Base-by-base conservation (phyloP, 1,140 invertebrate genomes). In the Sminthurinus signatus region DNA sequence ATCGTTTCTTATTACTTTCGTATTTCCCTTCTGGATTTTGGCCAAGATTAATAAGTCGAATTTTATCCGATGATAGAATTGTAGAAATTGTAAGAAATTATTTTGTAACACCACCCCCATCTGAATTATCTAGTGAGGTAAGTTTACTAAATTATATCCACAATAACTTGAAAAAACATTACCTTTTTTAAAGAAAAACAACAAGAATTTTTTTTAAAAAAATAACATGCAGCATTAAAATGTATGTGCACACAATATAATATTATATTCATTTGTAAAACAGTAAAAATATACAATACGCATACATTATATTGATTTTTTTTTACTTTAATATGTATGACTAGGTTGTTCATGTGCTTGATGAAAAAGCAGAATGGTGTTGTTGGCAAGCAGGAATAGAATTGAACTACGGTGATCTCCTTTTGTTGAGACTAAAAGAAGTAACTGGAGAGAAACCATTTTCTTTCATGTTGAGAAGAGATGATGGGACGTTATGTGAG, bases 21-120 rank as follows among this genome's bases (percentile, higher is more conserved):
- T 99, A 98, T 77, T 92, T 98, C 75, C 96, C 96, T 0, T 91
- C 90, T 69, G 96, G 96, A 0, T 99, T 99, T 77, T 98, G 96
- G 96, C 91, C 95, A 0, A 80, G 96, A 12, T 80, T 99, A 2
- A 92, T 96, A 15, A 93, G 93, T 0, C 79, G 95, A 23, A 85
- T 98, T 48, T 46, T 98, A 27, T 92, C 92, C 0, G 95, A 98
- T 76, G 88, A 93, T 68, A 81, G 85, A 14, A 85, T 94, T 27
- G 83, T 89, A 1, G 87, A 90, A 62, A 89, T 91, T n/a, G 85
- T 92, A 1, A 76, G 85, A 60, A 78, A 79, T 12, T 84, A 87
- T 72, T 88, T 87, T 75, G 76, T 79, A 42, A 64, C 71, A 2
- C 73, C 72, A n/a, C 58, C 64, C 1, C 42, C 73, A 69, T 43